phyloP scores from a whole-genome alignment of 2,113 vertebrate genomes.

The Isurus oxyrinchus region DNA sequence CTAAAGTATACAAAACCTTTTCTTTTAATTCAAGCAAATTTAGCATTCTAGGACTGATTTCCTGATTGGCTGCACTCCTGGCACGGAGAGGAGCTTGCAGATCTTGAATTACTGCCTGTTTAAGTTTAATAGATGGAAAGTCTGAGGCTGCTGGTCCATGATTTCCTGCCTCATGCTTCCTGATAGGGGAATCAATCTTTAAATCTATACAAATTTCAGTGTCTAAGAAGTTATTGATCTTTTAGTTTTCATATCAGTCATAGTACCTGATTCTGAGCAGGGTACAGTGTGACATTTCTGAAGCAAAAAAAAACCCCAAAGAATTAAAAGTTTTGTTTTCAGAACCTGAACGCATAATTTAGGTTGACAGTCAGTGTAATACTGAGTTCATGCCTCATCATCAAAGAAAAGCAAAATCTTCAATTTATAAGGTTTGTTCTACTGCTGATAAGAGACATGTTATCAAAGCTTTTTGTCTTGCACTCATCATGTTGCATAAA shows the following conservation, averaged over 20 bases:
- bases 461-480: no score
- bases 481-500: no score
- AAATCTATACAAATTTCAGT: background rate
- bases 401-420: background rate
- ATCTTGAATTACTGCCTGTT: background rate
- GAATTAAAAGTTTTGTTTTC: background rate
- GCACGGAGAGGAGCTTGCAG: background rate
- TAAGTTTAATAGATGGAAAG: background rate
- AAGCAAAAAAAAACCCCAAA: background rate
- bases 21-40: background rate
- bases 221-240: slow-evolving; percentile 3
- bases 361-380: background rate
- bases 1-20: background rate
- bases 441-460: no score
- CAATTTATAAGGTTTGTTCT: background rate
- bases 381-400: background rate
- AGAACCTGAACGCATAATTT: background rate
- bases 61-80: background rate
- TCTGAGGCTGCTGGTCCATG: background rate
- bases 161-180: background rate
- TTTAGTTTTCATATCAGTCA: background rate
- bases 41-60: background rate
- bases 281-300: background rate
- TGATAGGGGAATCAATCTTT: background rate
- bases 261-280: background rate